Base-by-base conservation (phyloP, 1,140 invertebrate genomes). In the Delia radicum region DNA sequence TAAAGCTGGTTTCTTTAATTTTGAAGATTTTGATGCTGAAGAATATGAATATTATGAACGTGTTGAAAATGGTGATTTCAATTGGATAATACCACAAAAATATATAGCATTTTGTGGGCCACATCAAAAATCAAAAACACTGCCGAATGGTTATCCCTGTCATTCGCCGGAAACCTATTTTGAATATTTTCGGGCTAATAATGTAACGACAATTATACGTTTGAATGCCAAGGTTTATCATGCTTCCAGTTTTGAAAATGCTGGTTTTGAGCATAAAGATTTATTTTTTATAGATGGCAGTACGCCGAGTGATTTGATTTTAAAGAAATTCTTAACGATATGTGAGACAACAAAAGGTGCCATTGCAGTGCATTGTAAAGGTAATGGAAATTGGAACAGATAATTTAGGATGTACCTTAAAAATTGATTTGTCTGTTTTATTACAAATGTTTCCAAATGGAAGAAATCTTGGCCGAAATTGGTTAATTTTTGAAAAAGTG, bases 301-400 rank as follows among this genome's bases (percentile, higher is more conserved):
- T 31, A 95, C 95, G 24, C 98, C 98, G 0, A 95, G 92, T 74
- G 95, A 98, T 87, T 87, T 91, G 63, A 99, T 99, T 80, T 91
- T 99, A 73, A 90, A 92, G 79, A 90, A 95, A 79, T 99, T 99
- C 88, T 89, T 99, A 61, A 91, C 92, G 79, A 93, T 99, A 73
- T 91, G 93, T 76, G 98, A 99, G 88, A 92, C 91, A 75, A 91
- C 96, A 10, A 90, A 91, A 75, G 98, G 98, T 27, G 97, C 94
- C 65, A 90, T 99, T 74, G 98, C 98, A 37, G 95, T 99, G n/a
- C 98, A 99, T 87, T 99, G 98, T 84, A 99, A 99, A 93, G 95
- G 94, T 78, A 48, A 75, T 61, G 2, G 13, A 29, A 33, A n/a
- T n/a, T n/a, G n/a, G n/a, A n/a, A n/a, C n/a, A n/a, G n/a, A n/a